Base-by-base conservation (phyloP, 2,797 vertebrate genomes). In the Limosa lapponica region DNA sequence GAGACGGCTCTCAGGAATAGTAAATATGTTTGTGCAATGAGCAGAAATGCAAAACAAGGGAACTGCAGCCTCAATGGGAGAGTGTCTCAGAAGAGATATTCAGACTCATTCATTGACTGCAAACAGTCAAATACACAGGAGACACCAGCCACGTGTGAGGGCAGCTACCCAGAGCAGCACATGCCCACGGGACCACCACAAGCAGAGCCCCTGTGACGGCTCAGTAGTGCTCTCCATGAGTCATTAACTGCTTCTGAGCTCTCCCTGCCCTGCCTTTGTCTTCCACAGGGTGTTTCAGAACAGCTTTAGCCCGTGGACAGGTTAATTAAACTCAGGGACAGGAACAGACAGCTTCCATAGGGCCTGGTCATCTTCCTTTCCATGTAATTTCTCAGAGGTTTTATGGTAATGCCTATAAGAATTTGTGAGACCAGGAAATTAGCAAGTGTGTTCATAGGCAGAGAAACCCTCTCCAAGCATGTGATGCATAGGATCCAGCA, bases 381-480 rank as follows among this genome's bases (percentile, higher is more conserved):
- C 18, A 10, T 61, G 30, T 87, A 89, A 83, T 95, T 95, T 93
- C 72, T 90, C 61, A n/a, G 83, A 93, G 77, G 73, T 86, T 90
- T 95, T 86, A 93, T 93, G 86, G 34, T 79, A 95, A 93, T 84
- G 43, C 23, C 20, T 75, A 11, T 69, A 84, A 69, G 82, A 84
- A 32, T 79, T 87, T 70, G 36, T 18, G 65, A 82, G 75, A 90
- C 72, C 49, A 91, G 86, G 88, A 96, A 82, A 62, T 72, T 11
- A 3, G 27, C 46, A 55, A 87, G 27, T 43, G 20, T 43, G 19
- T 84, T 83, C 2, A 2, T 34, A 86, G 58, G 43, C 58, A 92
- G 55, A 90, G 55, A 87, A 93, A 92, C 41, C 89, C 49, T 66
- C n/a, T 95, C 48, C 28, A 72, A 90, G 73, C 24, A 46, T 32